These are phyloP conservation scores for Hippasteria phrygiana DNA, from an alignment of 53 echinoderm and acorn worm genomes.

Conservation along the genomic window DNA sequence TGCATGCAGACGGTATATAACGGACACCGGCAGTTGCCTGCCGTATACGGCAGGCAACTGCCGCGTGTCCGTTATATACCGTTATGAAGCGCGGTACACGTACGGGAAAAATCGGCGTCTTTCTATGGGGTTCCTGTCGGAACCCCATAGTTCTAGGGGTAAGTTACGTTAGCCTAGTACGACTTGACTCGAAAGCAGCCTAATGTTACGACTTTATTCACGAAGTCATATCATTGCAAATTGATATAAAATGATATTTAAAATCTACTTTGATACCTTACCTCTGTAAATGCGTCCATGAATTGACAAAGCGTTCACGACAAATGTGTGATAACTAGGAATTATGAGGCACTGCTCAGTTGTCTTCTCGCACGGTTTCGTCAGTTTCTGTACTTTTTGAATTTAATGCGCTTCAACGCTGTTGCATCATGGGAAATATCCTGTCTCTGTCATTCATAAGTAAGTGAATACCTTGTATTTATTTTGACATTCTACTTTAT, in stretches of 20 bases:
- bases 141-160: no score
- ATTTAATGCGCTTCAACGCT: constrained; percentile 37
- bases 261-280: constrained; percentile 12
- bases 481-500: not conserved
- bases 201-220: no score
- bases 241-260: not conserved
- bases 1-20: no score
- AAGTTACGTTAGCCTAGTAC: no score
- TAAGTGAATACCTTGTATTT: not conserved
- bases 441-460: constrained; percentile 14
- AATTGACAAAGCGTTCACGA: not conserved
- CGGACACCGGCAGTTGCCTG: no score
- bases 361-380: not conserved
- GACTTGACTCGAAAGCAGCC: no score
- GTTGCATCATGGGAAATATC: constrained; percentile 60
- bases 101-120: no score
- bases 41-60: no score
- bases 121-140: no score
- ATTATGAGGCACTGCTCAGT: no score
- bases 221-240: not conserved
- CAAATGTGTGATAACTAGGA: not conserved
- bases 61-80: no score
- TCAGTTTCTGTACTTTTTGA: constrained; percentile 12
- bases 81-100: no score
- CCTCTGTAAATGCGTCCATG: constrained; percentile 49